Conservation (phyloP, 2,797 vertebrate genomes). For the Scarus forsteni region DNA sequence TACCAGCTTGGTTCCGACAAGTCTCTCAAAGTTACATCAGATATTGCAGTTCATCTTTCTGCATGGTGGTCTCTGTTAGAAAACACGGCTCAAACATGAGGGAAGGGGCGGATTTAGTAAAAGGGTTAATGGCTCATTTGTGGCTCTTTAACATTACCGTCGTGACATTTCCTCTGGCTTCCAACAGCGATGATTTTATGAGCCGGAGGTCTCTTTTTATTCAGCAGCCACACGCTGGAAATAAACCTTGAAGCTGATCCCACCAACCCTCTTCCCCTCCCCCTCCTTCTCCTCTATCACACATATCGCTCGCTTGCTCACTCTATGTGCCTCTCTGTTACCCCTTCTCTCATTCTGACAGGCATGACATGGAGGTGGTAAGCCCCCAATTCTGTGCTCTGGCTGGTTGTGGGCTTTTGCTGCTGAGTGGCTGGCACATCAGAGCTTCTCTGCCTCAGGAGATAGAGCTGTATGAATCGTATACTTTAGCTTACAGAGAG, state of each 20-base stretch:
- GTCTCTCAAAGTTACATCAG: conserved; percentile 33
- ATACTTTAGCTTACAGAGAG: conserved; percentile 53
- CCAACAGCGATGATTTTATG: conserved; percentile 63
- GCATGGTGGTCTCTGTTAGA: conserved; percentile 24
- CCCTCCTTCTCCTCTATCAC: conserved; percentile 38
- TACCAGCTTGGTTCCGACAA: conserved; percentile 17
- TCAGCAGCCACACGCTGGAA: conserved; percentile 32
- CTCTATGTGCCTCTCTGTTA: conserved; percentile 57
- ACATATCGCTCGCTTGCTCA: conserved; percentile 40
- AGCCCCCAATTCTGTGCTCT: conserved; percentile 64
- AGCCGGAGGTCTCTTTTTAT: conserved; percentile 26
- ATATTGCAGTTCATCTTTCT: conserved; percentile 31
- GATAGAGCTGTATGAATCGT: conserved; percentile 72
- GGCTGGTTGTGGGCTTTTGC: conserved; percentile 55
- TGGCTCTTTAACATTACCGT: conserved; percentile 56
- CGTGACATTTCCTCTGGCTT: conserved; percentile 58
- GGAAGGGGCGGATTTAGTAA: conserved; percentile 27
- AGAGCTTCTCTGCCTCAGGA: conserved; percentile 69
- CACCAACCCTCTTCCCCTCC: not conserved
- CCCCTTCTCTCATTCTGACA: conserved; percentile 65
- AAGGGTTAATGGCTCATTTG: conserved; percentile 62
- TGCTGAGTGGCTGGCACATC: conserved; percentile 69
- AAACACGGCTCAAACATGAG: conserved; percentile 27
- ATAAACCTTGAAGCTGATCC: conserved; percentile 36
- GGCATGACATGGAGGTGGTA: conserved; percentile 62